A percentile compares a stretch with the other conserved stretches of the same genome.
Evolutionary conservation across 2,888 invertebrate genomes (phyloP).

Genomic region (Lithophane semibrunnea): DNA sequence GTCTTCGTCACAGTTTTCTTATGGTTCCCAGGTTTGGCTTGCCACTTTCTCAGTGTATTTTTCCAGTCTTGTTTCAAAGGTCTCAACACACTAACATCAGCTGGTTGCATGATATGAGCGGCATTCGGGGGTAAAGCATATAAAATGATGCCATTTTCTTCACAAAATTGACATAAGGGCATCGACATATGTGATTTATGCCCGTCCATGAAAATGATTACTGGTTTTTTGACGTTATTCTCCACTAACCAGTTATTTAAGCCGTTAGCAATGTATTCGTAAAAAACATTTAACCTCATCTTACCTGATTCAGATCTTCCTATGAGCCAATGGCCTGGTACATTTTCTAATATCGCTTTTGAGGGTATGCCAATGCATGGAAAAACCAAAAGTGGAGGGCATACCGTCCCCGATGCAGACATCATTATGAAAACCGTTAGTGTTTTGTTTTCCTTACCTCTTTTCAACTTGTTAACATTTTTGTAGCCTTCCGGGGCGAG

Average conservation of each 20-base stretch:
- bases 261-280: constrained; percentile 4
- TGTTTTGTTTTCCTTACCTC: background rate
- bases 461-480: background rate
- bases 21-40: background rate
- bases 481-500: background rate
- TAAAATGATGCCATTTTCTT: constrained; percentile 12
- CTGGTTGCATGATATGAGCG: constrained; percentile 4
- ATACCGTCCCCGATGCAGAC: background rate
- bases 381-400: constrained; percentile 11
- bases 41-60: background rate
- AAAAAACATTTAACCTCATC: background rate
- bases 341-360: background rate
- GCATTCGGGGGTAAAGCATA: background rate
- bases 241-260: constrained; percentile 1
- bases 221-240: background rate
- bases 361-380: background rate
- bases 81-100: background rate
- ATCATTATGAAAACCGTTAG: constrained; percentile 4
- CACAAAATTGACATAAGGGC: background rate
- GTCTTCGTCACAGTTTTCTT: background rate
- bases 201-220: constrained; percentile 13
- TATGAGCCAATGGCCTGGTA: background rate
- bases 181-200: constrained; percentile 10
- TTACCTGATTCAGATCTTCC: background rate
- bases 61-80: constrained; percentile 13